These are phyloP conservation scores for Cecidostiba fungosa DNA, from an alignment of 2,888 invertebrate species.

Conservation along the genomic window DNA sequence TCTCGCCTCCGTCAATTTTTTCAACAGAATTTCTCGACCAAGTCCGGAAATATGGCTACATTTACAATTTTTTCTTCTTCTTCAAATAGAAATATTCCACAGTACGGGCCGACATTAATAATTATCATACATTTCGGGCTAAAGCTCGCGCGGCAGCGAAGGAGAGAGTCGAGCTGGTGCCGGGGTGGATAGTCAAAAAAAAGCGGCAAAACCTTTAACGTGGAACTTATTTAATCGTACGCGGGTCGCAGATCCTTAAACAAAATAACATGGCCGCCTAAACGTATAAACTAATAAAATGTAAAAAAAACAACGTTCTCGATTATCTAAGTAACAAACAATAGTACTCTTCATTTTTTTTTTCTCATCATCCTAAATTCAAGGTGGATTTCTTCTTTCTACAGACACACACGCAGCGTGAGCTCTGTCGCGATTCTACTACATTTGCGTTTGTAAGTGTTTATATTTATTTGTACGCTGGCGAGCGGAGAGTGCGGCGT, in stretches of 20 bases:
- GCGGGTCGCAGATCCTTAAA: constrained; percentile 74
- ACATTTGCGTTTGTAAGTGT: constrained; percentile 49
- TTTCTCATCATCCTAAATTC: constrained; percentile 64
- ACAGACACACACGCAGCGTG: constrained; percentile 40
- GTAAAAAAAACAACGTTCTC: constrained; percentile 80
- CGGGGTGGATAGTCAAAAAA: constrained; percentile 57
- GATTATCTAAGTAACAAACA: constrained; percentile 80
- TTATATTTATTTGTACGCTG: constrained; percentile 59
- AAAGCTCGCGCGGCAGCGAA: background rate
- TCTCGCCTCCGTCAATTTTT: constrained; percentile 19
- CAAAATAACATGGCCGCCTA: constrained; percentile 78
- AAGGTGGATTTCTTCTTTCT: constrained; percentile 57
- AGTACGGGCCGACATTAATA: background rate
- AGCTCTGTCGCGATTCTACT: constrained; percentile 7
- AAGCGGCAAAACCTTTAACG: constrained; percentile 63
- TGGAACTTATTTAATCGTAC: constrained; percentile 66
- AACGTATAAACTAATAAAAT: constrained; percentile 80
- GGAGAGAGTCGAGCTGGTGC: constrained; percentile 22
- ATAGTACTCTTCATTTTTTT: constrained; percentile 75
- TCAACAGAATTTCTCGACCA: background rate
- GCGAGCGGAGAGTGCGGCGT: constrained; percentile 26
- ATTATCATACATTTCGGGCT: background rate
- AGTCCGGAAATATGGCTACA: background rate
- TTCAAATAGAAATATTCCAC: constrained; percentile 15
- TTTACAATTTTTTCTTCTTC: background rate